Percentiles rank a stretch among this genome's conserved stretches.
Conservation (phyloP, 2,888 invertebrate genomes). For the Corbicula japonica region DNA sequence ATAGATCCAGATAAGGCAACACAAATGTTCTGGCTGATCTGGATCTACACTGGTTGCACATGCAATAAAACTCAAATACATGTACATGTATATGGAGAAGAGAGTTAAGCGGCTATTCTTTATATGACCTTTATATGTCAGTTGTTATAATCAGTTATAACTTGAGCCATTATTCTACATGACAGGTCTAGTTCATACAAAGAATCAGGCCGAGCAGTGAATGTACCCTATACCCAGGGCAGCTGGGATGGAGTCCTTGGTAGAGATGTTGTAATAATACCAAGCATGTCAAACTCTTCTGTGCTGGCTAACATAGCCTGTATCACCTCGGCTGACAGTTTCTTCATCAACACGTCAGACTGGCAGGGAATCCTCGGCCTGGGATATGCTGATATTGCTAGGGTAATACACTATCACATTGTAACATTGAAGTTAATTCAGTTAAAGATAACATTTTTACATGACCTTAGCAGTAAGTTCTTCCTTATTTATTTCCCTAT, state of each 20-base stretch:
- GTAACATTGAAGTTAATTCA: no score
- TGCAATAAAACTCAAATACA: no score
- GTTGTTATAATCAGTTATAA: not conserved
- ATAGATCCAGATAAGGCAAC: no score
- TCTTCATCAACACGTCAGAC: constrained; percentile 89
- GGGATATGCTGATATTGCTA: constrained; percentile 87
- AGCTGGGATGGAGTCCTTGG: constrained; percentile 88
- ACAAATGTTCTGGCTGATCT: no score
- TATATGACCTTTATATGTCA: not conserved
- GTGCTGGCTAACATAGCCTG: constrained; percentile 88
- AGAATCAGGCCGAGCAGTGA: constrained; percentile 76
- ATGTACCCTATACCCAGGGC: constrained; percentile 89
- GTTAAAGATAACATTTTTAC: no score
- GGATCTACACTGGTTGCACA: no score
- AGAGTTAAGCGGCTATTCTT: no score
- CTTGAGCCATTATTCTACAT: no score
- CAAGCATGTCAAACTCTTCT: constrained; percentile 85
- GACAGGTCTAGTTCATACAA: constrained; percentile 87
- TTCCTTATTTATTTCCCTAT: no score
- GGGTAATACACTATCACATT: no score
- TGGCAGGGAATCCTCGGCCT: constrained; percentile 90
- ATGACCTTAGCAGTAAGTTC: no score
- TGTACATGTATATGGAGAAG: no score
- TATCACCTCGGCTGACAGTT: constrained; percentile 88
- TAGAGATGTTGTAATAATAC: constrained; percentile 87